Base-by-base conservation (phyloP, 2,113 vertebrate genomes). In the Tenrec ecaudatus region DNA sequence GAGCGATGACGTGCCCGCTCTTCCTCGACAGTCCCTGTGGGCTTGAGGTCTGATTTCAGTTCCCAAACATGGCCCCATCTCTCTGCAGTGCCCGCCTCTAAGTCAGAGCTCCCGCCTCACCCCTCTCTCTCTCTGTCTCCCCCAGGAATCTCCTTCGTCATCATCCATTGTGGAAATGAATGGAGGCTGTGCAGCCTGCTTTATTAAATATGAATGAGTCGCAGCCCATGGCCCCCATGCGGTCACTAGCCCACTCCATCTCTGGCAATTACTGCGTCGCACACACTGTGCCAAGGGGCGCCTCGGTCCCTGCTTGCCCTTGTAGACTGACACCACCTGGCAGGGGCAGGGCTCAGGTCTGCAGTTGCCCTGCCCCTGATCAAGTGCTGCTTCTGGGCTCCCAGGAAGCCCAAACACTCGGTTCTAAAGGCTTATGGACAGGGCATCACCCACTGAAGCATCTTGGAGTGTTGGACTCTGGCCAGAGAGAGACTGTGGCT, bases 151-250 rank as follows among this genome's bases (percentile, higher is more conserved):
- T 53, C 85, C 88, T 87, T 93, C 58, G 20, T 95, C 94, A 90
- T 89, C 93, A 96, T 97, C 91, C 83, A 95, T 96, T 93, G 96
- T 92, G 31, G 20, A 96, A 97, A 97, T 92, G 94, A 93, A 97
- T 97, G 96, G 93, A 94, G 89, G 84, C 96, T 1, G 1, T 15
- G 53, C 83, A 81, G 90, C 86, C 25, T 7, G 92, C 96, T 95
- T 96, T 97, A 97, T 97, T 97, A 97, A 97, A 97, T 97, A 97
- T 97, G 96, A 96, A 97, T 97, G 96, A 97, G 96, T 90, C 69
- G 4, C 92, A 89, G 94, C 94, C 93, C 96, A 92, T 0, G 25
- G 95, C 90, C 95, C 91, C 94, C 92, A 93, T 25, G 31, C 12
- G 95, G 96, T 97, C 96, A 97, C 92, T 96, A 1, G 2, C 95